Evolutionary conservation across 2,888 invertebrate species (phyloP), one percentile per base, ranked within the genome.

Genomic region (Diadegma fenestrale): DNA sequence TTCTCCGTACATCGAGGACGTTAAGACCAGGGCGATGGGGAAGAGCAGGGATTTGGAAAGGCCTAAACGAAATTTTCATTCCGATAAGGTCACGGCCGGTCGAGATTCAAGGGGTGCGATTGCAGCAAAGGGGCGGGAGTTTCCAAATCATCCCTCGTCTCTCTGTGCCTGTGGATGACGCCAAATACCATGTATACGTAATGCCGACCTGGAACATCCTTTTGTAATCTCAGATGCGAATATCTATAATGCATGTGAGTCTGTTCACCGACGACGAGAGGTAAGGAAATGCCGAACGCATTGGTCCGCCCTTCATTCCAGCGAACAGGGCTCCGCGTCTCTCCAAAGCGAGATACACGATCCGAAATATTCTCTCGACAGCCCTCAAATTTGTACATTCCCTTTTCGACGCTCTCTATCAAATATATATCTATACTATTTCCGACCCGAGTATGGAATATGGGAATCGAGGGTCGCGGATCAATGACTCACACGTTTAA

Each of bases 401-500:
- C 76, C 54, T 48, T 54, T 76, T 66, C 41, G 3, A 37, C 33
- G 66, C 22, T 33, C 26, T 41, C 26, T 37, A 77, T 64, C 10
- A 30, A 45, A 22, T 7, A 30, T 45, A 19, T 69, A 48, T 69
- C 30, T 30, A 48, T 45, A 17, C 30, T 8, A 37, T 1, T 12
- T 12, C 17, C 22, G n/a, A 22, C 0, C 10, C n/a, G 51, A 64
- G 61, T 33, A 26, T 37, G 22, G 48, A 12, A 45, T 22, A 48
- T 19, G 51, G 48, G 63, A 51, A 17, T 66, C 19, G 48, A 64
- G 86, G 75, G 51, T 69, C 54, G 69, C 63, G 51, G 78, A 80
- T 79, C 76, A 79, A 77, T 87, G 88, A 88, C 78, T 88, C 88
- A 88, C 88, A 86, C 87, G 78, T 81, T 87, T 87, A 87, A 86